These are phyloP conservation scores for Echinometra lucunter DNA, from an alignment of 53 echinoderm and acorn worm species.

Conservation along the genomic window DNA sequence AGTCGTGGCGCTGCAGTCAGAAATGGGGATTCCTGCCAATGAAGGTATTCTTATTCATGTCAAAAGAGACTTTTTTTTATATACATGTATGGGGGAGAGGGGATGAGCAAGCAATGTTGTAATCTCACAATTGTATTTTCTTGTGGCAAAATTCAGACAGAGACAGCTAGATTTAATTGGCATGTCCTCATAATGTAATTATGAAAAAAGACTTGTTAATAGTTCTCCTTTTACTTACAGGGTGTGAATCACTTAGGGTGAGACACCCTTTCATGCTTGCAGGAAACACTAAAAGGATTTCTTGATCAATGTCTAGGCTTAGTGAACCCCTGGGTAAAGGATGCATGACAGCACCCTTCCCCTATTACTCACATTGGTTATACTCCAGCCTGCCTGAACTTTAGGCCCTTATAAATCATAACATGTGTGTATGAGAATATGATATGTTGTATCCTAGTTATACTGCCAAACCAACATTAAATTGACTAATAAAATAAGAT, in stretches of 20 bases:
- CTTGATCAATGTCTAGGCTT: slow-evolving; percentile 45
- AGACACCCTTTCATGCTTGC: neutral
- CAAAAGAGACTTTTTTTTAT: neutral
- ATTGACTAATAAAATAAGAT: too few relatives aligned
- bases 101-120: neutral
- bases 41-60: neutral
- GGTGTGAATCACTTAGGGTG: slow-evolving; percentile 38
- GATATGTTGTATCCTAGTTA: neutral
- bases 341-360: slow-evolving; percentile 33
- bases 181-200: slow-evolving; percentile 35
- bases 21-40: neutral
- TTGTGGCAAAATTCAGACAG: neutral
- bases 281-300: slow-evolving; percentile 12
- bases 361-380: slow-evolving; percentile 17
- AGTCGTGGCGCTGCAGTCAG: neutral
- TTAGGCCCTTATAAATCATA: neutral
- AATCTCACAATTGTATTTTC: neutral
- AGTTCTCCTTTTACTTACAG: neutral
- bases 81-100: too few relatives aligned
- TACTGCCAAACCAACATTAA: too few relatives aligned
- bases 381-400: neutral
- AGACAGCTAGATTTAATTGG: slow-evolving; percentile 3
- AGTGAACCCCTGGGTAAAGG: slow-evolving; percentile 21
- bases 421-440: neutral
- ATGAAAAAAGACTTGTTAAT: neutral